These are phyloP conservation scores for Cheilosia soror DNA, from an alignment of 2,888 invertebrate genomes.

Conservation along the genomic window DNA sequence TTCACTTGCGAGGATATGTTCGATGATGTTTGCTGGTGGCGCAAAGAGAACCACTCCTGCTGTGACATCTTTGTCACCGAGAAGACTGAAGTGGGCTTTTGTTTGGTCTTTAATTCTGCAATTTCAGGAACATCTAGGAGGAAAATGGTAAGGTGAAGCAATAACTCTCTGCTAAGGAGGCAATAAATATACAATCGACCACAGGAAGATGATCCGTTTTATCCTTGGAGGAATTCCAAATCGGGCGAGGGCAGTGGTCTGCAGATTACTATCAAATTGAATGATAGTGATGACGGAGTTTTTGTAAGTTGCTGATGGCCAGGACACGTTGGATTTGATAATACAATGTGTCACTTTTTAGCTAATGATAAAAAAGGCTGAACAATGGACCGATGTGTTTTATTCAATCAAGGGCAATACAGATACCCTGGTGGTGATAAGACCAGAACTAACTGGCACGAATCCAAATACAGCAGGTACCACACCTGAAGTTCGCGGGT, in stretches of 20 bases:
- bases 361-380: constrained; percentile 80
- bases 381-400: constrained; percentile 77
- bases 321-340: not conserved
- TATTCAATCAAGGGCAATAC: constrained; percentile 79
- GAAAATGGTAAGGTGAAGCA: constrained; percentile 70
- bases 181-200: not conserved
- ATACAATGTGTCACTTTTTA: constrained; percentile 37
- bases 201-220: constrained; percentile 74
- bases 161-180: not conserved
- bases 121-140: constrained; percentile 68
- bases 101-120: constrained; percentile 84
- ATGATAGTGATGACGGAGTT: constrained; percentile 75
- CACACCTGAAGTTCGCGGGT: constrained; percentile 79
- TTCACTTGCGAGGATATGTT: constrained; percentile 83
- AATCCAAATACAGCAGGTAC: constrained; percentile 77
- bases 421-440: constrained; percentile 79
- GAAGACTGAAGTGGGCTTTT: constrained; percentile 84
- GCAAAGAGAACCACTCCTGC: constrained; percentile 81
- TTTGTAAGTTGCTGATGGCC: constrained; percentile 76
- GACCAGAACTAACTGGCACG: constrained; percentile 80
- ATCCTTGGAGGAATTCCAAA: constrained; percentile 79
- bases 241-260: constrained; percentile 79
- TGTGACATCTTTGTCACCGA: constrained; percentile 83
- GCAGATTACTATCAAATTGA: constrained; percentile 76
- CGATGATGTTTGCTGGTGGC: constrained; percentile 82